Conservation (phyloP, 2,888 invertebrate genomes). For the Gisinianus flammeolus region DNA sequence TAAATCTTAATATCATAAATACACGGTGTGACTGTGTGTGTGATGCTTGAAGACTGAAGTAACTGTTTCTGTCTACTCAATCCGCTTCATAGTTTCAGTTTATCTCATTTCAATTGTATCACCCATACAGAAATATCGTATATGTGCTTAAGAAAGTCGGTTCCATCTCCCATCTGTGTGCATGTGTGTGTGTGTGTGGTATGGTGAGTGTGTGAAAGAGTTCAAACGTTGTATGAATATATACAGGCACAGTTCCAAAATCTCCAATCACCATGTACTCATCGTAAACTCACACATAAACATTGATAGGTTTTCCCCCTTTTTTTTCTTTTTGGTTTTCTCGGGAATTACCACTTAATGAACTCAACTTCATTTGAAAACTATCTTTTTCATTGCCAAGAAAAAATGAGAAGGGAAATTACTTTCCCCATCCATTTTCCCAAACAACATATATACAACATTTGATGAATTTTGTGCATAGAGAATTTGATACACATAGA, state of each 20-base stretch:
- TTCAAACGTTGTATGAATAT: no score
- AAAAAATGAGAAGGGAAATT: neutral
- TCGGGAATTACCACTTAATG: neutral
- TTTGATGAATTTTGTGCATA: neutral
- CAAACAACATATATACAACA: neutral
- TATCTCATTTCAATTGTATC: neutral
- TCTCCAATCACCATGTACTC: neutral
- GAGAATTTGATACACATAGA: no score
- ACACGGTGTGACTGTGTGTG: no score
- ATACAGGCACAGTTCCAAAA: neutral
- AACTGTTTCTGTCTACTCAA: no score
- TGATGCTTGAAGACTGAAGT: no score
- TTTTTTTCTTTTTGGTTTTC: neutral
- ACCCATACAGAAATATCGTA: neutral
- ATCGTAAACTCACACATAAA: neutral
- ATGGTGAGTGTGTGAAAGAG: neutral
- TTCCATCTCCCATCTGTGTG: neutral
- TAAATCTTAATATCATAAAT: no score
- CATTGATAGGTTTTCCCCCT: constrained; percentile 4
- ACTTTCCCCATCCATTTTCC: no score
- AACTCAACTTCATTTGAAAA: constrained; percentile 7
- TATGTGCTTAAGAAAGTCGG: neutral
- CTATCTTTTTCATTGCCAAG: neutral
- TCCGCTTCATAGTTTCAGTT: neutral
- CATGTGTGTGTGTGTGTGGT: no score